A percentile compares a stretch with the other conserved stretches of the same genome.
These are phyloP conservation scores for Apodemus sylvaticus DNA, from an alignment of 2,113 vertebrate genomes.

Conservation along the genomic window DNA sequence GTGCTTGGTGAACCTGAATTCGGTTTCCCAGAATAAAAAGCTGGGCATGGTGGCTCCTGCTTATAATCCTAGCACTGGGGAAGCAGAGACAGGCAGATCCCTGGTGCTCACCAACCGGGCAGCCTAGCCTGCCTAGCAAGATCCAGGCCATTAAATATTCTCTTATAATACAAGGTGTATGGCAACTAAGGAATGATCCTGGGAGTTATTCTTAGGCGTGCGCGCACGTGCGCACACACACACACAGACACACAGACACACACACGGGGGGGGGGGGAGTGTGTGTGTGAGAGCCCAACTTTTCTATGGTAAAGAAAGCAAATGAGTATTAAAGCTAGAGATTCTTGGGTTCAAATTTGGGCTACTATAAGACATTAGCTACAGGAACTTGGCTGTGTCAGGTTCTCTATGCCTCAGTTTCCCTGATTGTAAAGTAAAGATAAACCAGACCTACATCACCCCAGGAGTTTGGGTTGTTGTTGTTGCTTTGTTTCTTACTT, in stretches of 20 bases:
- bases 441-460: not conserved
- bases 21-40: not conserved
- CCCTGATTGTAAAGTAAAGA: not conserved
- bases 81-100: not conserved
- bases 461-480: not conserved
- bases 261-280: too few relatives aligned
- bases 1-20: not conserved
- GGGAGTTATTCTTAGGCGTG: not conserved
- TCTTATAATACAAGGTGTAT: not conserved
- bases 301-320: not conserved
- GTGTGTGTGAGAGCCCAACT: not conserved
- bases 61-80: not conserved
- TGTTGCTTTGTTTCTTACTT: not conserved
- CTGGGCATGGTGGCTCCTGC: not conserved
- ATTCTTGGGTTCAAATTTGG: not conserved
- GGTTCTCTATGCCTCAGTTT: not conserved
- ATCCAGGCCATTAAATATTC: not conserved
- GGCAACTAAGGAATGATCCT: not conserved
- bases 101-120: not conserved
- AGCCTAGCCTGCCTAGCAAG: not conserved
- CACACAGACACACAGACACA: not conserved
- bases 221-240: not conserved
- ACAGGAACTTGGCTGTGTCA: not conserved
- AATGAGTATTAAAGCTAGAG: not conserved
- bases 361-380: not conserved